A percentile compares a stretch with the other conserved stretches of the same genome.
phyloP scores from a whole-genome alignment of 2,797 vertebrate genomes.

The Apodemus agrarius region DNA sequence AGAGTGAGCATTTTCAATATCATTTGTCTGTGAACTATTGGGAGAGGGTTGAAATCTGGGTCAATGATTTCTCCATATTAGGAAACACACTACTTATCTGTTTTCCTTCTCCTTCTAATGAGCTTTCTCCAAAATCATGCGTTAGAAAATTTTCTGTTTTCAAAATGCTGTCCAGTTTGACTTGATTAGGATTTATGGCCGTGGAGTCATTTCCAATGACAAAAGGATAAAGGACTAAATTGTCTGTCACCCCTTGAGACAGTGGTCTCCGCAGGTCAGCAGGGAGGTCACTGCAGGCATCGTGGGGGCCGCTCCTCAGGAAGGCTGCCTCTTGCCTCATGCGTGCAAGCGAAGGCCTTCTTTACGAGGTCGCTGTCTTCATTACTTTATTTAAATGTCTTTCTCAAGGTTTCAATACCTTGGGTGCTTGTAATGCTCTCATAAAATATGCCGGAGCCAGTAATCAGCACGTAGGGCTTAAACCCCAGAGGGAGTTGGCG shows the following conservation, averaged over 20 bases:
- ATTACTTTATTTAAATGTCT: conserved; percentile 64
- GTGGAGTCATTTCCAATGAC: conserved; percentile 78
- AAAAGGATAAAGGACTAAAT: conserved; percentile 83
- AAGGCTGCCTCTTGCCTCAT: conserved; percentile 8
- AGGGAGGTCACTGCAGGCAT: conserved; percentile 80
- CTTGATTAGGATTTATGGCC: conserved; percentile 83
- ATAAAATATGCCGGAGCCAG: conserved; percentile 61
- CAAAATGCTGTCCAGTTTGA: conserved; percentile 59
- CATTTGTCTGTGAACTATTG: conserved; percentile 39
- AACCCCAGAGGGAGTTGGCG: conserved; percentile 55
- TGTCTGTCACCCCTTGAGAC: conserved; percentile 84
- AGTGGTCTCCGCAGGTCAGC: conserved; percentile 81
- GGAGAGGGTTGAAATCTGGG: conserved; percentile 59
- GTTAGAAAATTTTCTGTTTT: conserved; percentile 36
- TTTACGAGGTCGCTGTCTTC: conserved; percentile 67
- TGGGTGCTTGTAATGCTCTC: conserved; percentile 51
- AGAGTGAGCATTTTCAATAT: neutral
- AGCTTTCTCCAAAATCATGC: conserved; percentile 66
- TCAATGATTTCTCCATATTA: conserved; percentile 43
- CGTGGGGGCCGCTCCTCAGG: conserved; percentile 63
- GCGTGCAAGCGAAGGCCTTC: conserved; percentile 37
- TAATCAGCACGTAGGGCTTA: conserved; percentile 53
- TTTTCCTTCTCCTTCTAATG: conserved; percentile 40
- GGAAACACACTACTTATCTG: neutral
- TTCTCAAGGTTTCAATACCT: conserved; percentile 56